Percentiles rank a stretch among this genome's conserved stretches.
Evolutionary conservation across 2,113 vertebrate species (phyloP).

Genomic region (Carettochelys insculpta): DNA sequence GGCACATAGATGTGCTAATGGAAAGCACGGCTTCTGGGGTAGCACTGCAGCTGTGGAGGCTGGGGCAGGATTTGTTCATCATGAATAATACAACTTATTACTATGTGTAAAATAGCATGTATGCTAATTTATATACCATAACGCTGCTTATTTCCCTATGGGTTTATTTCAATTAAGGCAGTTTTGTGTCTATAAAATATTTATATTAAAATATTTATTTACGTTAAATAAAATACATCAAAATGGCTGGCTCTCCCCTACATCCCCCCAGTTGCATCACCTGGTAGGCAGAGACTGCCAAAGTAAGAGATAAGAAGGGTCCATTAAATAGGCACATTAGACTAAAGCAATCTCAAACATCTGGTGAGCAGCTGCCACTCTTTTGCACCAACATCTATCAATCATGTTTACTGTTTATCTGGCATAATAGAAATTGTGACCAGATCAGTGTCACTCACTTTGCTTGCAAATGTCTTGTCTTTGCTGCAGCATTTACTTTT

Average conservation of each 20-base stretch:
- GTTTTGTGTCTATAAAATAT: too few species aligned
- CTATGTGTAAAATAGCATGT: not conserved
- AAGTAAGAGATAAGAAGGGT: not conserved
- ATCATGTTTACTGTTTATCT: constrained; percentile 6
- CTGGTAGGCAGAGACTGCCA: not conserved
- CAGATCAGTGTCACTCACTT: not conserved
- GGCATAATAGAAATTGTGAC: constrained; percentile 1
- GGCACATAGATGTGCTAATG: not conserved
- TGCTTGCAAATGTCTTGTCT: not conserved
- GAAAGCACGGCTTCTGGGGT: too few species aligned
- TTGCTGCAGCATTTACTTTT: not conserved
- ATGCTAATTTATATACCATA: not conserved
- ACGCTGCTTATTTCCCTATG: not conserved
- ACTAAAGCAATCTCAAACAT: not conserved
- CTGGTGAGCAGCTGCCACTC: not conserved
- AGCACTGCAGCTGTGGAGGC: not conserved
- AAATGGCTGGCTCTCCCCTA: not conserved
- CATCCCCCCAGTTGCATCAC: not conserved
- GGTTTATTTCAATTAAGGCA: not conserved
- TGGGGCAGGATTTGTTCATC: not conserved
- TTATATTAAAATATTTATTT: too few species aligned
- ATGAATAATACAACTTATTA: not conserved
- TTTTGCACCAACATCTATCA: not conserved
- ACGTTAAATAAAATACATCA: not conserved
- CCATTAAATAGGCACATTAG: not conserved